These are phyloP conservation scores for Labroides dimidiatus DNA, from an alignment of 2,797 vertebrate species.

Conservation along the genomic window DNA sequence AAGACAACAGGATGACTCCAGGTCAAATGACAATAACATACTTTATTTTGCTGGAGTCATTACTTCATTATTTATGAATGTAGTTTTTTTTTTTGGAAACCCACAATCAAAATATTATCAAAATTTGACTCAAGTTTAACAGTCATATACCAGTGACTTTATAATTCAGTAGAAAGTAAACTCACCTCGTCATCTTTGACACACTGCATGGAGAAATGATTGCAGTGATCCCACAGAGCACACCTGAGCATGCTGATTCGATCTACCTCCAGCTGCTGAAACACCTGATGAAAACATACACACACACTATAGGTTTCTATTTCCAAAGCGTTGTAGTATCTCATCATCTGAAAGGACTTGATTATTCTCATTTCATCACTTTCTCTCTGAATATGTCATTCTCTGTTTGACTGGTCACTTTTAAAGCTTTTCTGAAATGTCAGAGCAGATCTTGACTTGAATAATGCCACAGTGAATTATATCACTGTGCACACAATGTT, in stretches of 20 bases:
- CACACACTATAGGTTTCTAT: not conserved
- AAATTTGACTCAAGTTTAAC: no score
- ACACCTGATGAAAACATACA: conserved; percentile 80
- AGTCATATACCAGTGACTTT: no score
- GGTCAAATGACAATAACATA: no score
- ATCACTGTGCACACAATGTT: not conserved
- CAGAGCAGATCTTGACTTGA: not conserved
- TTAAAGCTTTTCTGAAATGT: not conserved
- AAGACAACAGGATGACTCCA: no score
- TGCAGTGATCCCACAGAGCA: conserved; percentile 93
- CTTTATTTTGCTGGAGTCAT: no score
- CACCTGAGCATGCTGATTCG: conserved; percentile 89
- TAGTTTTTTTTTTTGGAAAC: no score
- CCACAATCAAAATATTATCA: not conserved
- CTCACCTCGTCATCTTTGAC: conserved; percentile 92
- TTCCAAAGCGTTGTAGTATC: not conserved
- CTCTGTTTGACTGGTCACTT: not conserved
- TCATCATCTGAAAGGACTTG: not conserved
- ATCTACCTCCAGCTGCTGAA: conserved; percentile 91
- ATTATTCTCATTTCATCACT: not conserved
- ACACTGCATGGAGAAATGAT: conserved; percentile 91
- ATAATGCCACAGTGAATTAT: not conserved
- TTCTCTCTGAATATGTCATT: not conserved
- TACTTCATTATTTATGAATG: no score
- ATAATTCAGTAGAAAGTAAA: not conserved